phyloP scores from a whole-genome alignment of 2,797 vertebrate genomes.

The Mormyrops attenuatus region DNA sequence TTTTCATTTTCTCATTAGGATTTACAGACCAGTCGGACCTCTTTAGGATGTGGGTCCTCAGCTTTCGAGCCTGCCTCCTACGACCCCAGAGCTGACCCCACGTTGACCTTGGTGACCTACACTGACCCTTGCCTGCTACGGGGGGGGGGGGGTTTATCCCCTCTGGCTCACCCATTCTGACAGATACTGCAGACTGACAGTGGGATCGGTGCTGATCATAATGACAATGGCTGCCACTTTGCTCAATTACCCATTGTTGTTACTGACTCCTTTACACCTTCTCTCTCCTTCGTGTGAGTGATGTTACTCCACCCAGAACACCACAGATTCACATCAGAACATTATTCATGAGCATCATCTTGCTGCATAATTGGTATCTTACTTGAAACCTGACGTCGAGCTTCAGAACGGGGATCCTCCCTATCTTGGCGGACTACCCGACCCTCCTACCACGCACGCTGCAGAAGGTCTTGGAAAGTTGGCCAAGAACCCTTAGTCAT shows the following conservation, averaged over 20 bases:
- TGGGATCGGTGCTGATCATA: constrained; percentile 67
- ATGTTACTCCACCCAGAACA: background rate
- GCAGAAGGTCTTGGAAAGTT: background rate
- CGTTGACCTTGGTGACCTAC: background rate
- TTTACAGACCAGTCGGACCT: background rate
- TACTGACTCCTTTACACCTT: constrained; percentile 54
- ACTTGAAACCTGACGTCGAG: background rate
- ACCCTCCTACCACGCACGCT: background rate
- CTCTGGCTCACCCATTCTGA: background rate
- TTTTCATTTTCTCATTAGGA: background rate
- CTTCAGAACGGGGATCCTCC: background rate
- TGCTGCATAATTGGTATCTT: background rate
- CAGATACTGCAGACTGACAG: constrained; percentile 69
- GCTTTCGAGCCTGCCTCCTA: background rate
- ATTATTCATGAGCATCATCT: background rate
- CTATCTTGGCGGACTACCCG: background rate
- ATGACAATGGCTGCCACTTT: constrained; percentile 73
- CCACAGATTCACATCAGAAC: background rate
- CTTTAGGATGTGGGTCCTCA: background rate
- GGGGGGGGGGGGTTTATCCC: background rate
- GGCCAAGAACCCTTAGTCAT: background rate
- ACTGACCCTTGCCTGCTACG: background rate
- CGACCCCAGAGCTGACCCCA: background rate
- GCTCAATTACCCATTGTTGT: constrained; percentile 54
- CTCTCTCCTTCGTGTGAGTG: constrained; percentile 6